These are phyloP conservation scores for Nothoprocta perdicaria DNA, from an alignment of 2,113 vertebrate genomes.

Conservation along the genomic window DNA sequence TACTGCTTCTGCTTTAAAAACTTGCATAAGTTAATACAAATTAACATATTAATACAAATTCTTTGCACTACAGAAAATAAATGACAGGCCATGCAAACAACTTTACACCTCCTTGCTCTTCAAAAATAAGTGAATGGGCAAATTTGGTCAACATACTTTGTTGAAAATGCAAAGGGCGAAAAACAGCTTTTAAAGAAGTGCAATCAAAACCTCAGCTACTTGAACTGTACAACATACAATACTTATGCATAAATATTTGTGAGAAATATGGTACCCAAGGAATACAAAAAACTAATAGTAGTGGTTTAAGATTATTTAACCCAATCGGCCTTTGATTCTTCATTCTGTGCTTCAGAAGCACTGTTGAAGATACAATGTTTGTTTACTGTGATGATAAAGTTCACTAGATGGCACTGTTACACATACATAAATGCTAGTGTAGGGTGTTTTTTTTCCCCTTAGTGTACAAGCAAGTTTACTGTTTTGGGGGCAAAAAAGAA, in stretches of 20 bases:
- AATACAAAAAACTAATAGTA: neutral
- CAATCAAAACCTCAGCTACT: neutral
- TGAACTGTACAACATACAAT: neutral
- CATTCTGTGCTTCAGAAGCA: neutral
- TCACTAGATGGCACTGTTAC: slow-evolving; percentile 53
- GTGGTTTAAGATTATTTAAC: neutral
- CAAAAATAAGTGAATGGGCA: neutral
- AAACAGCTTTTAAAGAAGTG: neutral
- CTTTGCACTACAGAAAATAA: neutral
- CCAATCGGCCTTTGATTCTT: neutral
- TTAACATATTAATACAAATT: neutral
- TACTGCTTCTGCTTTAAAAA: neutral
- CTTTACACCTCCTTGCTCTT: neutral
- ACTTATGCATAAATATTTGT: too few relatives aligned
- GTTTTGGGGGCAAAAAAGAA: neutral
- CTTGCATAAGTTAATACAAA: neutral
- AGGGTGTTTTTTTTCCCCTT: neutral
- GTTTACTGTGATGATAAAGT: neutral
- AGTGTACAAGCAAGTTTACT: accelerated
- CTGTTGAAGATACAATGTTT: neutral
- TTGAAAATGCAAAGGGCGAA: neutral
- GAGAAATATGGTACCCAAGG: neutral
- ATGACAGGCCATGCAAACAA: neutral
- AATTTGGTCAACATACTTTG: neutral
- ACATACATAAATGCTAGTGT: neutral